These are phyloP conservation scores for Rostratula benghalensis DNA, from an alignment of 2,113 vertebrate genomes.

Conservation along the genomic window DNA sequence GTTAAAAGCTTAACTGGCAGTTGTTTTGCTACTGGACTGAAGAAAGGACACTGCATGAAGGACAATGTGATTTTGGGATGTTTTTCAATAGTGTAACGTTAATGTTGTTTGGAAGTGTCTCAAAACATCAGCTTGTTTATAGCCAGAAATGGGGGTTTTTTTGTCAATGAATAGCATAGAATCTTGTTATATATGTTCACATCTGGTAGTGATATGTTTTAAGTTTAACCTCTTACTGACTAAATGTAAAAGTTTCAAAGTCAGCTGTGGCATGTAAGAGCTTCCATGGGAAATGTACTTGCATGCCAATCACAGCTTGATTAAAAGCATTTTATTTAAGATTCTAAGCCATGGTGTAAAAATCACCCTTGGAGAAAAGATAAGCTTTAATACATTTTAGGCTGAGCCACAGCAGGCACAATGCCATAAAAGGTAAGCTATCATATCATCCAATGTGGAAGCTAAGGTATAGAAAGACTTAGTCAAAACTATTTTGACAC, in stretches of 20 bases:
- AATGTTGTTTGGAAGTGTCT: constrained; percentile 13
- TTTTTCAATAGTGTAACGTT: neutral
- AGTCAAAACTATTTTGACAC: constrained; percentile 37
- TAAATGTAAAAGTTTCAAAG: neutral
- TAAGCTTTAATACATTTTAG: constrained; percentile 22
- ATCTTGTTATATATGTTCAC: neutral
- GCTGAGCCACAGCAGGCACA: constrained; percentile 8
- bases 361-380: constrained; percentile 31
- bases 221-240: neutral
- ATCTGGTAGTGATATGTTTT: neutral
- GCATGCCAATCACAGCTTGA: constrained; percentile 1
- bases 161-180: neutral
- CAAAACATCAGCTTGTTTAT: constrained; percentile 49
- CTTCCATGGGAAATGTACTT: neutral
- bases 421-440: constrained; percentile 34
- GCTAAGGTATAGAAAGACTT: constrained; percentile 54
- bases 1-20: constrained; percentile 29
- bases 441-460: neutral
- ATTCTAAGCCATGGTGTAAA: neutral
- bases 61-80: neutral
- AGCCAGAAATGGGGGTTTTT: constrained; percentile 39
- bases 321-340: constrained; percentile 39
- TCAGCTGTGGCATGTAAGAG: neutral
- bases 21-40: constrained; percentile 45
- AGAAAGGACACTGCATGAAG: constrained; percentile 43